A percentile compares a stretch with the other conserved stretches of the same genome.
These are phyloP conservation scores for Papilio aristodemus DNA, from an alignment of 1,140 invertebrate genomes.

Conservation along the genomic window DNA sequence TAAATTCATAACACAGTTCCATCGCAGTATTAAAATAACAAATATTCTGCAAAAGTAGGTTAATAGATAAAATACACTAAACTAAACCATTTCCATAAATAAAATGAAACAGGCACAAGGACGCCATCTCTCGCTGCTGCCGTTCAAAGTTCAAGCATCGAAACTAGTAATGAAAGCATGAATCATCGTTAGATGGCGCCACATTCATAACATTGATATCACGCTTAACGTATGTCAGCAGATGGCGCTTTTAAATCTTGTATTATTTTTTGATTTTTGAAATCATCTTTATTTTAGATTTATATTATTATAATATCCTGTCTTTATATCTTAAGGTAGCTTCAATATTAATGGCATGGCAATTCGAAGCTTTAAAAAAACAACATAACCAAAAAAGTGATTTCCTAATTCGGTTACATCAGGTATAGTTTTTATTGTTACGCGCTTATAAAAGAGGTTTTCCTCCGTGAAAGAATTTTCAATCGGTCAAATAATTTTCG, in stretches of 20 bases:
- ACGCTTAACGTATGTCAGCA: background rate
- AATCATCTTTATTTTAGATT: too few species aligned
- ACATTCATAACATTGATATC: background rate
- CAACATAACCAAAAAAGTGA: too few species aligned
- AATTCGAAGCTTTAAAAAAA: too few species aligned
- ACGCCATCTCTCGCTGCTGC: background rate
- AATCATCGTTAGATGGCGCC: background rate
- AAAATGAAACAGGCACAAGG: background rate
- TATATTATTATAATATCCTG: too few species aligned
- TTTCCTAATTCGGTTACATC: too few species aligned
- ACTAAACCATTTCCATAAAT: background rate
- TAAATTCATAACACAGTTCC: conserved; percentile 20
- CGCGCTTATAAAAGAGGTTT: too few species aligned
- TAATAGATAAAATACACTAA: conserved; percentile 13
- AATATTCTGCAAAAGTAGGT: conserved; percentile 19
- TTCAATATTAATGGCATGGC: too few species aligned
- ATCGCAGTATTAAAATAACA: conserved; percentile 11
- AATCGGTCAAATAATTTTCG: too few species aligned
- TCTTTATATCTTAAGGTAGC: too few species aligned
- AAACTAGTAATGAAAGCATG: background rate
- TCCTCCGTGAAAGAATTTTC: too few species aligned
- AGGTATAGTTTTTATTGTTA: too few species aligned
- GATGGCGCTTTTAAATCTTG: background rate
- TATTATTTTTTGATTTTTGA: too few species aligned
- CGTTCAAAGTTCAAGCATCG: background rate